Base-by-base conservation (phyloP, 2,113 vertebrate species). In the Pogonocichla stellata region DNA sequence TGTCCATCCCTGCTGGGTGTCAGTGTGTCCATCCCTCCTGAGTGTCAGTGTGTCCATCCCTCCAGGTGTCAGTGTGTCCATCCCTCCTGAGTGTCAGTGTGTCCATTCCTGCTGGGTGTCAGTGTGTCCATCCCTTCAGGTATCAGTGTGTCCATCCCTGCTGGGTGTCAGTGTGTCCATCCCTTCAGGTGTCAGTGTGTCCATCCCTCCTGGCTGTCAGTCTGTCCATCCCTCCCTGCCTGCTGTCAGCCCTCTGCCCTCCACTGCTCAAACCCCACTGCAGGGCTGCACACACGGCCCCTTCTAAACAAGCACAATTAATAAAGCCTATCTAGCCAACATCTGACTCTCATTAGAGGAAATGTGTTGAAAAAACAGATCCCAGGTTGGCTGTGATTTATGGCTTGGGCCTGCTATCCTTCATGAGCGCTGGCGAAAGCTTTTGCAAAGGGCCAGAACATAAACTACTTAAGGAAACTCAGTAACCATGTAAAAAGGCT, bases 301-400 rank as follows among this genome's bases (percentile, higher is more conserved):
- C 4, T 51, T 83, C 93, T 90, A 94, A 95, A 94, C 85, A 96
- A 96, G 79, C 33, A 93, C 90, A 94, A 96, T 97, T 97, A 97
- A 95, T 94, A 93, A 92, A 88, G 69, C 40, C 91, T 82, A 94
- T 96, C 88, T 91, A 51, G 93, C 93, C 93, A 96, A 96, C 94
- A 97, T 95, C 92, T 97, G 96, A 86, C 85, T 96, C 90, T 93
- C 90, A 57, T 97, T 97, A 96, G 72, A 78, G 82, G 81, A 90
- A 95, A 94, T 6, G 79, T 96, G 95, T 96, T 96, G 96, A 96
- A 97, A 96, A 96, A 95, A 82, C 92, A 94, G 85, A 96, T 93
- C 96, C 93, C 94, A 96, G 94, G 92, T 95, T 97, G 88, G 90
- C 88, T 92, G 93, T 96, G 95, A 97, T 97, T 96, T 97, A 96